phyloP scores from a whole-genome alignment of 2,113 vertebrate genomes.

The Choloepus hoffmanni region DNA sequence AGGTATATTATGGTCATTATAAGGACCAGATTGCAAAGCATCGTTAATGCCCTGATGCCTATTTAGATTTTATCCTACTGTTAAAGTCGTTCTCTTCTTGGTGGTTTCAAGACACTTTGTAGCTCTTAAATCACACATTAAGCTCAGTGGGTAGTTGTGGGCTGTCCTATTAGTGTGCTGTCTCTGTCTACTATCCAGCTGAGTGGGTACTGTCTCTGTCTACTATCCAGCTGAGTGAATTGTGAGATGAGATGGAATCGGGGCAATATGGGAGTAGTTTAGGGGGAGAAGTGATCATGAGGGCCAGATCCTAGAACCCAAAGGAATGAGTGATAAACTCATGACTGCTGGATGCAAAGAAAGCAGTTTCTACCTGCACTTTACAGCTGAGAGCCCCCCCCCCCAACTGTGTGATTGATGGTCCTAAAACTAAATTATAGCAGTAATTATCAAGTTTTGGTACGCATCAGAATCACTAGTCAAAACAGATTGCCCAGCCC shows the following conservation, averaged over 20 bases:
- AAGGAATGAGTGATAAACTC: neutral
- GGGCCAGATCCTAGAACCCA: neutral
- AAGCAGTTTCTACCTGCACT: neutral
- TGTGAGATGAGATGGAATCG: neutral
- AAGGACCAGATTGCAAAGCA: neutral
- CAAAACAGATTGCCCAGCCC: neutral
- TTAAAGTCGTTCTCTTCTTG: constrained; percentile 4
- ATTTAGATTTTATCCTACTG: constrained; percentile 16
- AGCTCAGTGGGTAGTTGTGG: neutral
- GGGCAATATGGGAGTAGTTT: neutral
- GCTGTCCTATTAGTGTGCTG: neutral
- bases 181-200: neutral
- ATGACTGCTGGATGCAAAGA: neutral
- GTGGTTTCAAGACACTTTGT: neutral
- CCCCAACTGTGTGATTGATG: neutral
- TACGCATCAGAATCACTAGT: neutral
- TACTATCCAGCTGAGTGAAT: neutral
- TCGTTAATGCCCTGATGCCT: neutral
- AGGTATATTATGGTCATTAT: neutral
- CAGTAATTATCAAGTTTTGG: neutral
- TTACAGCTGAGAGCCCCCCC: neutral
- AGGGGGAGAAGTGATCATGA: neutral
- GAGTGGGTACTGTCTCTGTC: neutral
- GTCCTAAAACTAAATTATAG: neutral
- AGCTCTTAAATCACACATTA: constrained; percentile 9